Base-by-base conservation (phyloP, 2,113 vertebrate genomes). In the Python bivittatus region DNA sequence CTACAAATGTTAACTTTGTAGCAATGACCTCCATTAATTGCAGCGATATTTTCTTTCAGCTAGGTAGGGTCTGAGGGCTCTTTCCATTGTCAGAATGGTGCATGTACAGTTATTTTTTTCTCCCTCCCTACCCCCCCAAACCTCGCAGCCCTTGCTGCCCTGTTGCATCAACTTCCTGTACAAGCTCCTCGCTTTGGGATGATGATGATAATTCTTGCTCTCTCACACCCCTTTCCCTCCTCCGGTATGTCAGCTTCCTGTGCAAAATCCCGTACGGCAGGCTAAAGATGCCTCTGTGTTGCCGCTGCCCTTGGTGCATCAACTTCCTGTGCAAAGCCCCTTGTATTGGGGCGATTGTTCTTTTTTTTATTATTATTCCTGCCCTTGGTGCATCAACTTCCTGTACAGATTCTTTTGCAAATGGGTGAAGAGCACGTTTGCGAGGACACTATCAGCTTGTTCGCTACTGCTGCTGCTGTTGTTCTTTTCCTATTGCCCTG, bases 91-190 rank as follows among this genome's bases (percentile, higher is more conserved):
- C 53, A 56, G 79, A 52, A 44, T 85, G 72, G 56, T 53, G n/a
- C 12, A 38, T 92, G 60, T 85, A 54, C 42, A 89, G 91, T 89
- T 92, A 89, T 92, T 92, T 92, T 64, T 38, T 22, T 33, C 4
- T 13, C 83, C 23, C 29, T 48, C 79, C 88, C 48, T 7, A 7
- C 58, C 48, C 42, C 93, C 10, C 92, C 25, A 86, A 48, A 88
- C 64, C 29, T n/a, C 52, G 23, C 44, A 84, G 20, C 84, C 58
- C 54, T 88, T 90, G 84, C 91, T 88, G 92, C 93, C 94, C 94
- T 93, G 94, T 94, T 93, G 94, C 93, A 93, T 94, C 93, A 95
- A 94, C 94, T 94, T 95, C 94, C 94, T 94, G 94, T 93, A 92
- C 84, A 93, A 57, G 53, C 84, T 90, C 92, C 84, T 79, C 12